Percentiles rank a stretch among this genome's conserved stretches.
Conservation (phyloP, 2,888 invertebrate species). For the Apotomis turbidana region DNA sequence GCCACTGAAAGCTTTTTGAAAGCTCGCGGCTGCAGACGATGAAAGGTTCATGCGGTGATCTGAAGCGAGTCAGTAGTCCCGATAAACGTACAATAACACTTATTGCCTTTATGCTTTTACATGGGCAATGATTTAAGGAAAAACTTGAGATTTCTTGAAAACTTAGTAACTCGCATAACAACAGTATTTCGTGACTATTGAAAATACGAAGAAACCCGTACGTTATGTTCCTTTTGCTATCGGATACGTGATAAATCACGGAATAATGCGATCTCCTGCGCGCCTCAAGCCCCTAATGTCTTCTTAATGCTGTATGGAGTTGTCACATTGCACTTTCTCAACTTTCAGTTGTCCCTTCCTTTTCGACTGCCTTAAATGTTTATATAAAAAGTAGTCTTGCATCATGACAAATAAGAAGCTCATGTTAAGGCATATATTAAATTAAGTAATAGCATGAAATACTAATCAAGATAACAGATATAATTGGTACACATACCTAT, state of each 20-base stretch:
- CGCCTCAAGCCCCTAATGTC: slow-evolving; percentile 72
- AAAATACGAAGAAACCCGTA: slow-evolving; percentile 38
- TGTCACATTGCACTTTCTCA: slow-evolving; percentile 77
- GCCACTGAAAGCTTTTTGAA: slow-evolving; percentile 81
- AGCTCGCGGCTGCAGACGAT: slow-evolving; percentile 74
- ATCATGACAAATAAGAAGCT: too few species aligned
- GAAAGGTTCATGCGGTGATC: slow-evolving; percentile 74
- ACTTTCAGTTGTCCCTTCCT: slow-evolving; percentile 62
- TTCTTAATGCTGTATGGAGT: slow-evolving; percentile 80
- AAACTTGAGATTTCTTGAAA: background rate
- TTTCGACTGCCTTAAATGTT: slow-evolving; percentile 39
- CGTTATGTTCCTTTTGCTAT: slow-evolving; percentile 56
- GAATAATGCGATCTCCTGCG: slow-evolving; percentile 72
- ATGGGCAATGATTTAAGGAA: slow-evolving; percentile 6
- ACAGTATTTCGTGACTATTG: slow-evolving; percentile 31
- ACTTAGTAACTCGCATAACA: slow-evolving; percentile 15
- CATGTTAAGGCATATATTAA: too few species aligned
- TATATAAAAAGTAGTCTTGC: background rate
- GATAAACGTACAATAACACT: slow-evolving; percentile 20
- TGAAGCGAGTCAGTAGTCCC: slow-evolving; percentile 62
- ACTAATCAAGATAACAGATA: too few species aligned
- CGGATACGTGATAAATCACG: slow-evolving; percentile 71
- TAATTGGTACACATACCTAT: too few species aligned
- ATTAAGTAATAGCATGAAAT: too few species aligned
- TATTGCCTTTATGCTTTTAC: slow-evolving; percentile 6